A percentile compares a stretch with the other conserved stretches of the same genome.
phyloP scores from a whole-genome alignment of 2,113 vertebrate genomes.

The Morone saxatilis region DNA sequence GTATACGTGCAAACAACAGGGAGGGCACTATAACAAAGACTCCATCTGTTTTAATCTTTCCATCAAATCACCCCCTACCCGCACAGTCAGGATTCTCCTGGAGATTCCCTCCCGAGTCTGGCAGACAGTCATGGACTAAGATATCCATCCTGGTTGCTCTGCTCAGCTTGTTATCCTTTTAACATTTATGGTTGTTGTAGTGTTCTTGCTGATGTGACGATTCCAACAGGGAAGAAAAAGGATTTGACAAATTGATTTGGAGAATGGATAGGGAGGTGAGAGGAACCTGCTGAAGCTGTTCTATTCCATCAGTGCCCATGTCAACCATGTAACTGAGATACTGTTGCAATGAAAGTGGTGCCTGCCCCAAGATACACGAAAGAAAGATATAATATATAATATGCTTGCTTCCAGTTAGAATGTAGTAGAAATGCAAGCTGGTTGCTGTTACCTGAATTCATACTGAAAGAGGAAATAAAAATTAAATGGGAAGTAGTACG shows the following conservation, averaged over 20 bases:
- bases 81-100: neutral
- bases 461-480: neutral
- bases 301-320: neutral
- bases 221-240: conserved; percentile 33
- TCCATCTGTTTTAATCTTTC: neutral
- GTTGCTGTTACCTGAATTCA: neutral
- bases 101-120: conserved; percentile 17
- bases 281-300: conserved; percentile 18
- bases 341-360: neutral
- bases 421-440: neutral
- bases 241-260: conserved; percentile 11
- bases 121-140: conserved; percentile 14
- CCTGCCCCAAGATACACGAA: neutral
- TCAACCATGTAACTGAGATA: neutral
- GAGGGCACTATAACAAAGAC: neutral
- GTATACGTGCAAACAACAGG: neutral
- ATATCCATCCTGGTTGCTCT: conserved; percentile 8
- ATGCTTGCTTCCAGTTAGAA: neutral
- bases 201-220: conserved; percentile 11
- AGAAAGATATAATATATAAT: neutral
- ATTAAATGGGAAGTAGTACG: neutral
- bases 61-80: neutral
- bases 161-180: conserved; percentile 15
- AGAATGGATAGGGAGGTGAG: conserved; percentile 1
- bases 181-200: conserved; percentile 12